phyloP scores from a whole-genome alignment of 2,797 vertebrate species.

The Hafferia zeledoni region DNA sequence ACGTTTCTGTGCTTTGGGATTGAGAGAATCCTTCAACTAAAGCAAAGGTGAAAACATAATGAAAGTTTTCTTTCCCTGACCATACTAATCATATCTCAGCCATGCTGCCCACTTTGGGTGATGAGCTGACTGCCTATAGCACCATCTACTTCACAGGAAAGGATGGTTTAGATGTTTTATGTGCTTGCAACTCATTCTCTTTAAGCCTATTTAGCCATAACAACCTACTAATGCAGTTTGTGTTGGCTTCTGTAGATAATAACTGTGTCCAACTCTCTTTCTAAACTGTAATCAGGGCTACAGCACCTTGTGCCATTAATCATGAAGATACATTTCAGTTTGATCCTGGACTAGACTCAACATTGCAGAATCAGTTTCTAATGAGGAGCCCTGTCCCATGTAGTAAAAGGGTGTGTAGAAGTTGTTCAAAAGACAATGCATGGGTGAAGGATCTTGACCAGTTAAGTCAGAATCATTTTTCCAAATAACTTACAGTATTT shows the following conservation, averaged over 20 bases:
- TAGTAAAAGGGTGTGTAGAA: neutral
- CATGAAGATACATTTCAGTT: neutral
- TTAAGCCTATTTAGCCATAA: neutral
- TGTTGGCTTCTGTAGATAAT: neutral
- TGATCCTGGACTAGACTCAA: neutral
- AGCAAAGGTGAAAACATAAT: neutral
- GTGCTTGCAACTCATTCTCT: neutral
- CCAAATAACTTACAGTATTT: neutral
- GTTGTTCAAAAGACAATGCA: neutral
- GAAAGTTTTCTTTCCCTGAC: neutral
- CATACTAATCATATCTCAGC: neutral
- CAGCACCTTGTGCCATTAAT: neutral
- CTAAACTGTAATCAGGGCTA: neutral
- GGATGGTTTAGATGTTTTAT: neutral
- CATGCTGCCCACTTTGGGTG: neutral
- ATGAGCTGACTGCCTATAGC: neutral
- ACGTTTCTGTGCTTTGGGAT: neutral
- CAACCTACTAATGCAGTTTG: neutral
- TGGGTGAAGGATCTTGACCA: neutral
- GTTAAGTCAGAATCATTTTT: neutral
- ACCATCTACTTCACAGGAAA: neutral
- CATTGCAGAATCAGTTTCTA: neutral
- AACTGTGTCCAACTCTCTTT: neutral
- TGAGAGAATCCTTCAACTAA: neutral
- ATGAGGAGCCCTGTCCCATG: neutral